Evolutionary conservation across 2,797 vertebrate genomes (phyloP), one percentile per base, ranked within the genome.

Genomic region (Xenentodon cancila): DNA sequence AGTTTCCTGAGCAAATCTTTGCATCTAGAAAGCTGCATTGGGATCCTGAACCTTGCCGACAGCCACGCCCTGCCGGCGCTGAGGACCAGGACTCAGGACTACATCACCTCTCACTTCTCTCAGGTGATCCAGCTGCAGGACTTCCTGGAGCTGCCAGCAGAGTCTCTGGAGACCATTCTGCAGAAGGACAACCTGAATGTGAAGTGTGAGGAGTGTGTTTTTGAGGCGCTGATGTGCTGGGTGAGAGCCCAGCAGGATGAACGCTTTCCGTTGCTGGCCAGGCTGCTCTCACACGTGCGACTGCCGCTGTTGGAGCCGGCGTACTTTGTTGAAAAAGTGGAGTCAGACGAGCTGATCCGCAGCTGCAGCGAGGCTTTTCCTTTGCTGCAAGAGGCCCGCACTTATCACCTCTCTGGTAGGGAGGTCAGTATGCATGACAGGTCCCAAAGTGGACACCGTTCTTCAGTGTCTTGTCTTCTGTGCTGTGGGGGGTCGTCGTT

Each of bases 261-360:
- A 27, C 91, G 96, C 18, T 59, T 80, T 47, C 85, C 92, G 1
- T 75, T 93, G 18, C 88, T 99, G 52, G 91, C 93, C 0, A 84
- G 74, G 0, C 51, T 98, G 74, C 93, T 99, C 0, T 87, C 93
- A 57, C 90, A 94, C 0, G 94, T 99, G 44, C 94, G 97, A 0
- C 84, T 99, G 71, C 97, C 97, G 0, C 87, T 99, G 65, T 68
- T 99, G 87, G 96, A 98, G 73, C 96, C 95, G 0, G 96, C 96
- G 67, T 98, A 96, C 82, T 96, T 99, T 9, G 96, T 99, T 54
- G 95, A 97, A 64, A 95, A 88, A 5, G 97, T 98, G 48, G 97
- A 99, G 89, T 93, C 95, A 0, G 94, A 99, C 49, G 91, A 94
- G 51, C 88, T 97, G 65, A 94, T 98, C 75, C 92, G 96, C 8